Percentiles rank a stretch among this genome's conserved stretches.
These are phyloP conservation scores for Amaurobius ferox DNA, from an alignment of 2,888 invertebrate genomes.

Conservation along the genomic window DNA sequence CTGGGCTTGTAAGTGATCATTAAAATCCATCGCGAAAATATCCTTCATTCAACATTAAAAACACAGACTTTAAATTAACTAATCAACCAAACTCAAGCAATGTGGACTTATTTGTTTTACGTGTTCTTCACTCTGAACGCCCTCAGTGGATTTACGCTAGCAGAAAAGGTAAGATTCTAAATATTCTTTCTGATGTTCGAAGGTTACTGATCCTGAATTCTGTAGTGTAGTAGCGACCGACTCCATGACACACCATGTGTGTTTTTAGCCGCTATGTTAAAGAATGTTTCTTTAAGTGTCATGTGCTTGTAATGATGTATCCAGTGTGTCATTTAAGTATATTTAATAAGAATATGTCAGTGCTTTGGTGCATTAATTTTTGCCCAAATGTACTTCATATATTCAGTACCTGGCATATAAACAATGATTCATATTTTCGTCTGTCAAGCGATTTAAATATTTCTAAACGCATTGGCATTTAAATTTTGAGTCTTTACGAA, in stretches of 20 bases:
- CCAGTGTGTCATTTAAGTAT: too few relatives aligned
- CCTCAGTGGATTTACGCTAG: constrained; percentile 60
- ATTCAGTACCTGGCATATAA: too few relatives aligned
- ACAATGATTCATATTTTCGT: too few relatives aligned
- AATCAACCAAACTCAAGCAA: constrained; percentile 32
- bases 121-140: constrained; percentile 47
- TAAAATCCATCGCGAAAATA: background rate
- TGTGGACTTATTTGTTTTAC: constrained; percentile 67
- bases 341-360: too few relatives aligned
- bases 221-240: constrained; percentile 18
- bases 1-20: constrained; percentile 40
- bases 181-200: constrained; percentile 21
- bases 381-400: too few relatives aligned
- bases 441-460: too few relatives aligned
- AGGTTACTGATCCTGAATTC: constrained; percentile 59
- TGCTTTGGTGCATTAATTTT: too few relatives aligned
- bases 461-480: too few relatives aligned
- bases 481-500: too few relatives aligned
- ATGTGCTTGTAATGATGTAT: too few relatives aligned
- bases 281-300: background rate
- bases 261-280: background rate
- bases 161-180: constrained; percentile 57
- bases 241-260: constrained; percentile 59
- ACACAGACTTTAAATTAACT: constrained; percentile 25
- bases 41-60: constrained; percentile 6